Evolutionary conservation across 2,113 vertebrate genomes (phyloP), one percentile per base, ranked within the genome.

Genomic region (Hiodon alosoides): DNA sequence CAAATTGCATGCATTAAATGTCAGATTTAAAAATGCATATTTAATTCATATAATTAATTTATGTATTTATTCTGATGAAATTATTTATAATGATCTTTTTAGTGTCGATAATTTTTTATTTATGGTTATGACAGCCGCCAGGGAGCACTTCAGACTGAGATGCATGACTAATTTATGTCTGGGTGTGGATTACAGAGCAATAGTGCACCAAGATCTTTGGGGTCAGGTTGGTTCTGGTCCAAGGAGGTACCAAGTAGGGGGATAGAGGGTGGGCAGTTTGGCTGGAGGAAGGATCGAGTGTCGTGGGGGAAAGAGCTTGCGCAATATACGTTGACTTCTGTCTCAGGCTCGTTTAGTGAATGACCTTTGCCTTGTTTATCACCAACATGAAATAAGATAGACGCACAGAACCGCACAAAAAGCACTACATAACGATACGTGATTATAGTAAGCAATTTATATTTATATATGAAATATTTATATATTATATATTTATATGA

Each of bases 121-220:
- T 66, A 50, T 4, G 48, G 14, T 50, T 68, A 51, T 6, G 4
- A 62, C n/a, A 60, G 50, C 47, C 71, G 52, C 31, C 9, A 58
- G 13, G 31, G 10, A 65, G 48, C 61, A 57, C 46, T 50, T 11
- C 14, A 64, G 11, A 54, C 7, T 46, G 50, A 46, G 62, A 6
- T 58, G 53, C 59, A 50, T 83, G 17, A 82, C 77, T 81, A 78
- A 81, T 83, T 84, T 77, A 84, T 80, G 48, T 65, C 17, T 11
- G 61, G 83, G 80, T 81, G 84, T 85, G 74, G 77, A 73, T 84
- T 84, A 82, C 78, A 80, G 78, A 70, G 72, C 9, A 54, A n/a
- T 2, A 55, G 50, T 46, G 16, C 31, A 73, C 48, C 13, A 11
- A 0, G 17, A 55, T 55, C 66, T 14, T 17, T 53, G 2, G 52